Evolutionary conservation across 2,888 invertebrate genomes (phyloP).

Genomic region (Philaethria dido): DNA sequence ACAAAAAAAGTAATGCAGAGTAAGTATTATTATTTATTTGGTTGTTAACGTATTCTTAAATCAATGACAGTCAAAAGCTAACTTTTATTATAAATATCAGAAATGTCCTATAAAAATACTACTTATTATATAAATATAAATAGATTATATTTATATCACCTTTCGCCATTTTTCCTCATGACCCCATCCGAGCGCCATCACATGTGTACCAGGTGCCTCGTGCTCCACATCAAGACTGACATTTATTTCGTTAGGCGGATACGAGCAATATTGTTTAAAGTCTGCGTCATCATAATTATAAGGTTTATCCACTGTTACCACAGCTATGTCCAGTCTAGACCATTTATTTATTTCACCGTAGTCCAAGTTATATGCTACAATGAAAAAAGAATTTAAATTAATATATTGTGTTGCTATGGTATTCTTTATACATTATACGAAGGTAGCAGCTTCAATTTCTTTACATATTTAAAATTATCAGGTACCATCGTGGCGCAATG

Average conservation of each 20-base stretch:
- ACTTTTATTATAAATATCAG: too few relatives aligned
- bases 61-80: too few relatives aligned
- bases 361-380: conserved; percentile 55
- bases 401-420: background rate
- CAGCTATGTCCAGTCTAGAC: conserved; percentile 59
- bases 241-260: conserved; percentile 48
- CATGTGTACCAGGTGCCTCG: conserved; percentile 47
- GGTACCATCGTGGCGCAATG: too few relatives aligned
- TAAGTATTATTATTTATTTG: too few relatives aligned
- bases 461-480: too few relatives aligned
- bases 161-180: conserved; percentile 48
- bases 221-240: conserved; percentile 52
- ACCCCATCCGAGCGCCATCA: conserved; percentile 55
- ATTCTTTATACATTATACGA: background rate
- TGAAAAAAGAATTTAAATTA: background rate
- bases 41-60: too few relatives aligned
- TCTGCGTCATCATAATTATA: conserved; percentile 46
- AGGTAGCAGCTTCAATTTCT: too few relatives aligned
- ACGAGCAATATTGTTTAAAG: conserved; percentile 48
- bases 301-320: conserved; percentile 56
- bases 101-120: too few relatives aligned
- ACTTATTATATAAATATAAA: background rate
- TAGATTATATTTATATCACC: conserved; percentile 48
- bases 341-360: conserved; percentile 53
- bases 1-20: too few relatives aligned